Percentiles rank a stretch among this genome's conserved stretches.
Conservation (phyloP, 2,113 vertebrate species). For the Anguilla japonica region DNA sequence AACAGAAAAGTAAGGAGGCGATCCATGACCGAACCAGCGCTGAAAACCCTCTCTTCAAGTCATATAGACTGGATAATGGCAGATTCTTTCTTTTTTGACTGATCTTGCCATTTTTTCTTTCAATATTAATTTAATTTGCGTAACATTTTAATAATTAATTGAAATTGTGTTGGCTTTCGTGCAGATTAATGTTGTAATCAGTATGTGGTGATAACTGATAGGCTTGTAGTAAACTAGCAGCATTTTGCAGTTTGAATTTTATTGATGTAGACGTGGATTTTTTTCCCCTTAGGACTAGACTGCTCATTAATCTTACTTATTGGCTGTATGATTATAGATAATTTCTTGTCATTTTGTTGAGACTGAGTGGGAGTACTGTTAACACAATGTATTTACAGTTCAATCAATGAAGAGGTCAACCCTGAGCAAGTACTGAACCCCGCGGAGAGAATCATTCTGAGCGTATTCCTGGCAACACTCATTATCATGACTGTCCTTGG, state of each 20-base stretch:
- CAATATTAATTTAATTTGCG: no score
- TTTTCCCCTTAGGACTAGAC: not conserved
- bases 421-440: conserved; percentile 52
- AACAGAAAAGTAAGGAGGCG: conserved; percentile 46
- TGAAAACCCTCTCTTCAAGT: not conserved
- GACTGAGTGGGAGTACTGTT: not conserved
- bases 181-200: not conserved
- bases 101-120: no score
- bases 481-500: conserved; percentile 76
- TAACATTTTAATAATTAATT: not conserved
- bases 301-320: not conserved
- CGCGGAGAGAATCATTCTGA: conserved; percentile 62
- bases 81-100: not conserved
- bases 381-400: conserved; percentile 48
- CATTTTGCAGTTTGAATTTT: not conserved
- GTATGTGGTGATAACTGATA: not conserved
- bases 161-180: not conserved
- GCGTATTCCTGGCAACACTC: conserved; percentile 67
- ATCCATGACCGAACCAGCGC: not conserved
- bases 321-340: not conserved
- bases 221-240: not conserved
- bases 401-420: conserved; percentile 59
- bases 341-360: not conserved
- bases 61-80: not conserved
- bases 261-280: not conserved